Evolutionary conservation across 2,888 invertebrate genomes (phyloP).

Genomic region (Drepanosiphum platanoidis): DNA sequence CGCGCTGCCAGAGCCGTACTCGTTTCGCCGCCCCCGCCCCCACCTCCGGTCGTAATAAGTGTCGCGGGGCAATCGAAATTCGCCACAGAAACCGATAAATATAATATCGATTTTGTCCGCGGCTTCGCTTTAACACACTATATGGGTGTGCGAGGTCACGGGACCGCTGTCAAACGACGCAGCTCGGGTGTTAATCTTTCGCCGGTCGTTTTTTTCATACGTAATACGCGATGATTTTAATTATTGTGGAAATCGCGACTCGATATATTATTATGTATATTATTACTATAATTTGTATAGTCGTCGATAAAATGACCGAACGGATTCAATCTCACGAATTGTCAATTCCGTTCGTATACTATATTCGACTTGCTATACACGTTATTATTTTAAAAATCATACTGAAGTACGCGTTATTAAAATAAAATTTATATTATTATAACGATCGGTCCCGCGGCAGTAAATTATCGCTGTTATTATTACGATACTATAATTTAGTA

Average conservation of each 20-base stretch:
- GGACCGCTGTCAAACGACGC: neutral
- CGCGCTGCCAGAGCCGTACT: constrained; percentile 22
- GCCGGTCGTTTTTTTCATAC: neutral
- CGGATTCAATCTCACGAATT: neutral
- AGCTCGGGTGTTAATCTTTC: neutral
- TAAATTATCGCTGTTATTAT: too few relatives aligned
- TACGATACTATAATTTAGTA: too few relatives aligned
- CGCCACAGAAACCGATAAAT: constrained; percentile 22
- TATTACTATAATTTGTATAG: neutral
- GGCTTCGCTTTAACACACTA: neutral
- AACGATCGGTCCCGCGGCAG: neutral
- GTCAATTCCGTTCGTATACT: neutral
- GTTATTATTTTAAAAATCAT: too few relatives aligned
- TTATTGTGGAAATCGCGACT: neutral
- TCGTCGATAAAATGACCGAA: neutral
- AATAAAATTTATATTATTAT: neutral
- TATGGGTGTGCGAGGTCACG: neutral
- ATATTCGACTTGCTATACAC: neutral
- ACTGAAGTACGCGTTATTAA: neutral
- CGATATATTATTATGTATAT: neutral
- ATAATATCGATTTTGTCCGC: constrained; percentile 7
- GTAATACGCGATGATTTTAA: neutral
- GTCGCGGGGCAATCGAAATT: constrained; percentile 29
- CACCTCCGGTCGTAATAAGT: neutral
- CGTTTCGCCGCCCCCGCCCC: neutral